Conservation (phyloP, 2,113 vertebrate genomes). For the Alectura lathami region DNA sequence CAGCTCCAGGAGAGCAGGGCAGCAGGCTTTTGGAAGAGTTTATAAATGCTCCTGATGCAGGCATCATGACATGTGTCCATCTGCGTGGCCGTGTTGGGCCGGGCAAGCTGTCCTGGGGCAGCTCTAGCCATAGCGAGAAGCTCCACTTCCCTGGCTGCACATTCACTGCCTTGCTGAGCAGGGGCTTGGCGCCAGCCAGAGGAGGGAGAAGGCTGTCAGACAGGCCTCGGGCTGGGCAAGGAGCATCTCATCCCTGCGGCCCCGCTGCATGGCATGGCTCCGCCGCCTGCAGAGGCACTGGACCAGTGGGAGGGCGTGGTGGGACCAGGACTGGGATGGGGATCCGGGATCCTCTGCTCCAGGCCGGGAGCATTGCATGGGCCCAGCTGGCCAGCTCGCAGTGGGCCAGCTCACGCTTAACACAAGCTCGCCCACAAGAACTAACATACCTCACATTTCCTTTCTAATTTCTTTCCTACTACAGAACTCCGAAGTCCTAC, state of each 20-base stretch:
- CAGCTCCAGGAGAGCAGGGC: background rate
- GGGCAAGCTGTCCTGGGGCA: background rate
- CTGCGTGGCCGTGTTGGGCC: background rate
- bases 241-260: too few species aligned
- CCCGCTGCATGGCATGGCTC: too few species aligned
- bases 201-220: too few species aligned
- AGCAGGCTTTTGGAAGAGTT: background rate
- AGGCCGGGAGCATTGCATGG: background rate
- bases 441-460: constrained; percentile 8
- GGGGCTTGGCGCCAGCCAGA: background rate
- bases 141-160: background rate
- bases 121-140: background rate
- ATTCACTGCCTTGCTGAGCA: background rate
- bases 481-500: constrained; percentile 43
- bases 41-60: too few species aligned
- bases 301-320: too few species aligned
- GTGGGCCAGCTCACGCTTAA: background rate
- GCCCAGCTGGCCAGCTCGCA: background rate
- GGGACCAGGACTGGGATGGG: too few species aligned
- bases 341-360: background rate
- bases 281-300: too few species aligned
- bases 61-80: background rate
- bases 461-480: constrained; percentile 28
- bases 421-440: background rate
- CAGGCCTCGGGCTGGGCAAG: background rate